These are phyloP conservation scores for Pipistrellus pygmaeus DNA, from an alignment of 2,797 vertebrate genomes.

Conservation along the genomic window DNA sequence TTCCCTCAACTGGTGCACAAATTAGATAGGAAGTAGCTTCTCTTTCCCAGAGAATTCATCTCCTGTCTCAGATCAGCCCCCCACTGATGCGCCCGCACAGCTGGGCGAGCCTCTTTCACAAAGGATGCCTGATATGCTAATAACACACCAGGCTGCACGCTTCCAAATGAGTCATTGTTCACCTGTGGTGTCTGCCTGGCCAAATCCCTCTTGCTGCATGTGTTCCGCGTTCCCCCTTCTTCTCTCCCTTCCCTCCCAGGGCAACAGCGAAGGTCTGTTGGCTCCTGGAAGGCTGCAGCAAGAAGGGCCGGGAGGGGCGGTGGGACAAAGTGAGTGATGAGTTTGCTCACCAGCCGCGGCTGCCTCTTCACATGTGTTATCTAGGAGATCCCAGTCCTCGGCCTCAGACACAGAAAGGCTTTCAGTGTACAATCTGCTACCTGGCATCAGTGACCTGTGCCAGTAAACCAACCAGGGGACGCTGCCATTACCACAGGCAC, in stretches of 20 bases:
- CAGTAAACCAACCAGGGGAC: conserved; percentile 72
- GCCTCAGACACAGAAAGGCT: conserved; percentile 50
- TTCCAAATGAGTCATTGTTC: conserved; percentile 69
- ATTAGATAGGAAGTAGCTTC: conserved; percentile 41
- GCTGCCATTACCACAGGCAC: not conserved
- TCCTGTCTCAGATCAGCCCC: not conserved
- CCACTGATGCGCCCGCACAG: not conserved
- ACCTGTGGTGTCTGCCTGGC: conserved; percentile 44
- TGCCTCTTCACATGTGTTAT: conserved; percentile 72
- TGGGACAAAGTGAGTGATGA: conserved; percentile 66
- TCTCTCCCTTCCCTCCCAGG: not conserved
- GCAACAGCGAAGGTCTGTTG: not conserved
- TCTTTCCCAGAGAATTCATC: conserved; percentile 48
- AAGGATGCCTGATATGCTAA: conserved; percentile 60
- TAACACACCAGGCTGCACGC: conserved; percentile 25
- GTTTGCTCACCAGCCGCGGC: conserved; percentile 57
- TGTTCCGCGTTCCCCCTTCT: not conserved
- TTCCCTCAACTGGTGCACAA: conserved; percentile 36
- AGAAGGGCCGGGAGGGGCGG: not conserved
- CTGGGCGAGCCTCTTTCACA: conserved; percentile 42
- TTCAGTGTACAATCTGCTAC: conserved; percentile 65
- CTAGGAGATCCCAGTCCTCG: conserved; percentile 64
- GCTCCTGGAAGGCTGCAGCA: not conserved
- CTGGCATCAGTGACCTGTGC: conserved; percentile 63
- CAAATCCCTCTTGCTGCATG: conserved; percentile 53